phyloP scores from a whole-genome alignment of 2,888 invertebrate genomes.

The Leptopterna dolabrata region DNA sequence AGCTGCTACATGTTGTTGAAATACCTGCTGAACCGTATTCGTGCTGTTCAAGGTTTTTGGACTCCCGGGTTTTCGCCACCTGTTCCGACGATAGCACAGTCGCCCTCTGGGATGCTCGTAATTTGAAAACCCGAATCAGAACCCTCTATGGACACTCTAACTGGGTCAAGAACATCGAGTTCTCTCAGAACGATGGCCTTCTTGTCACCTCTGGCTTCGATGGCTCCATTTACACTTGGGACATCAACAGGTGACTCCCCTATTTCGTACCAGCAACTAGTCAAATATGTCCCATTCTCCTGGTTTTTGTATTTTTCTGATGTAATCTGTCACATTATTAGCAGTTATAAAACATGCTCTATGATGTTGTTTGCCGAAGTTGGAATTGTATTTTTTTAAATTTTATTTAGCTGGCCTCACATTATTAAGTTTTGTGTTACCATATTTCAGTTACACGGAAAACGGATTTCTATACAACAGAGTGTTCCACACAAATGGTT shows the following conservation, averaged over 20 bases:
- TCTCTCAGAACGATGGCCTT: conserved; percentile 83
- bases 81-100: conserved; percentile 95
- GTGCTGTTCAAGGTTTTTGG: conserved; percentile 77
- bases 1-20: no score
- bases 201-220: conserved; percentile 93
- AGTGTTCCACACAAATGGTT: conserved; percentile 85
- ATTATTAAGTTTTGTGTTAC: no score
- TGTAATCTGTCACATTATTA: no score
- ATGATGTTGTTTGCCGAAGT: not conserved
- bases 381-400: no score
- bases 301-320: no score
- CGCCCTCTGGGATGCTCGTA: conserved; percentile 92
- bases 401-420: no score
- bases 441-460: conserved; percentile 73
- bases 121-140: conserved; percentile 80
- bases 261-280: not conserved
- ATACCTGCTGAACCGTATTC: no score
- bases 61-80: conserved; percentile 88
- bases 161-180: conserved; percentile 97
- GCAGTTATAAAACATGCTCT: no score
- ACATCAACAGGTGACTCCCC: conserved; percentile 79
- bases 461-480: conserved; percentile 81
- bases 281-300: no score
- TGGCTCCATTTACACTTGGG: conserved; percentile 94
- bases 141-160: conserved; percentile 88